These are phyloP conservation scores for Saccopteryx bilineata DNA, from an alignment of 2,113 vertebrate species.

Conservation along the genomic window DNA sequence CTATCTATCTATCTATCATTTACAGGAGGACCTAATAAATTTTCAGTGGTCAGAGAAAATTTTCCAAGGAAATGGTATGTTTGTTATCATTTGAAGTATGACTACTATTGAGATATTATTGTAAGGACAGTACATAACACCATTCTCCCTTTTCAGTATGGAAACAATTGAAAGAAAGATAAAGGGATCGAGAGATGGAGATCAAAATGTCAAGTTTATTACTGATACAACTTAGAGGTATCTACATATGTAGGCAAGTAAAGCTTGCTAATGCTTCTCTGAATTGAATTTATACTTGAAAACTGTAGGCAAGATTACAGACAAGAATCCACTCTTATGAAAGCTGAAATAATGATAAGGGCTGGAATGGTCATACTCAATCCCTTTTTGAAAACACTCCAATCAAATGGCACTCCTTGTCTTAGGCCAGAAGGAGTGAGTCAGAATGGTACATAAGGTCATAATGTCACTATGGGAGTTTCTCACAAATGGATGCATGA, in stretches of 20 bases:
- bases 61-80: not conserved
- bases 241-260: not conserved
- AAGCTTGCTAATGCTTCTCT: not conserved
- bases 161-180: slow-evolving; percentile 7
- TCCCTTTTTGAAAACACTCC: not conserved
- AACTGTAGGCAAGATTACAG: not conserved
- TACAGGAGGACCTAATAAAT: not conserved
- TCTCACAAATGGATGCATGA: not conserved
- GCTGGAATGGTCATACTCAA: not conserved
- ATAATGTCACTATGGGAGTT: not conserved
- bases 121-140: not conserved
- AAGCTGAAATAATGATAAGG: not conserved
- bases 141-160: not conserved
- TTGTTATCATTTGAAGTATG: not conserved
- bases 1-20: not conserved
- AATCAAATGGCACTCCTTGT: not conserved
- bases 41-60: not conserved
- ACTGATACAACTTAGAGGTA: not conserved
- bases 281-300: slow-evolving; percentile 1
- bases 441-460: not conserved
- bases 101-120: not conserved
- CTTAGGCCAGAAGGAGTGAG: not conserved
- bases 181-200: not conserved
- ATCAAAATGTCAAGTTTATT: not conserved
- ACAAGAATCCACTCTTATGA: not conserved